Evolutionary conservation across 2,113 vertebrate species (phyloP), one percentile per base, ranked within the genome.

Genomic region (Paramormyrops kingsleyae): DNA sequence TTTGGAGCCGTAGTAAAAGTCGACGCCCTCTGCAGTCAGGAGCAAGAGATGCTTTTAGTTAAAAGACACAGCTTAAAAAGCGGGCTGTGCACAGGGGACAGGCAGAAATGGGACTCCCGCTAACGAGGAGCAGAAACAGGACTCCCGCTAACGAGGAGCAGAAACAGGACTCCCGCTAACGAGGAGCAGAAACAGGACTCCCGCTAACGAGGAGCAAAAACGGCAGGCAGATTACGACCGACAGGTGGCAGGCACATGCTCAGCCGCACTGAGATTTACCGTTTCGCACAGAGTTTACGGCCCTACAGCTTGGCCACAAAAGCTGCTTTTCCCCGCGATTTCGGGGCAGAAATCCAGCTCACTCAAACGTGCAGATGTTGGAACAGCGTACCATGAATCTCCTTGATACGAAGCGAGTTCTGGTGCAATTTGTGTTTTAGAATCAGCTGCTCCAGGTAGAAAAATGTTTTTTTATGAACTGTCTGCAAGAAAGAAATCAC

Each of bases 391-490:
- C 99, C 99, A 0, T 99, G 96, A 91, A 99, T 99, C 93, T 99
- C 99, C 92, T 99, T 99, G 93, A 99, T 98, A 91, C 98, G 97
- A 27, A 99, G 97, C 0, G 97, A 94, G 91, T 98, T 99, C 92
- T 98, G 97, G 91, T 99, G 98, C 90, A 99, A 96, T 93, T 96
- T 97, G 91, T 99, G 98, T 91, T 99, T 99, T 84, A 99, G 95
- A 94, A 99, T 98, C 94, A 99, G 94, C 93, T 99, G 98, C 91
- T 99, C 98, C 94, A 99, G 93, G 91, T 99, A 99, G 93, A 96
- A 99, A 94, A 99, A 99, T 0, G 98, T 99, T 94, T 99, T 99
- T 94, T 99, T 99, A 94, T 99, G 98, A 88, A 94, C 74, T 27
- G 98, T 98, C 99, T 99, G 92, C 91, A 84, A 88, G 87, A 46